These are phyloP conservation scores for Drosophila maculinotata DNA, from an alignment of 2,888 invertebrate genomes.

Conservation along the genomic window DNA sequence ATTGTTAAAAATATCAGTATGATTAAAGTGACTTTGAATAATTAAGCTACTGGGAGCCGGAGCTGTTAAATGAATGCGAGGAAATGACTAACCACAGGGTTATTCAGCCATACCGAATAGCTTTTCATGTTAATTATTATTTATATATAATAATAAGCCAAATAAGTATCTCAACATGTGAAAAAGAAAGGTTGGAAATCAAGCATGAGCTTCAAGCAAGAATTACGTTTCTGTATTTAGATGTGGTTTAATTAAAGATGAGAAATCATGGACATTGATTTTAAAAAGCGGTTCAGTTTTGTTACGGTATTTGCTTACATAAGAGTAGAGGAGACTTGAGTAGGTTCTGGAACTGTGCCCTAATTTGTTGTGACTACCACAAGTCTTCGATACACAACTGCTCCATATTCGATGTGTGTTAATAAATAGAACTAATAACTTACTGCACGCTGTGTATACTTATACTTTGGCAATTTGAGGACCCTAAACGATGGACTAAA, in stretches of 20 bases:
- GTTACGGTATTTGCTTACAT: neutral
- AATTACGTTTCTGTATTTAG: too few relatives aligned
- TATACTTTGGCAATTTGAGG: constrained; percentile 50
- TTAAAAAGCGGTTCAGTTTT: too few relatives aligned
- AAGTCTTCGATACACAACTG: constrained; percentile 9
- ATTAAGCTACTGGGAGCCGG: constrained; percentile 65
- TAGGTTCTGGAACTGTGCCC: constrained; percentile 24
- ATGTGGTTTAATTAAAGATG: too few relatives aligned
- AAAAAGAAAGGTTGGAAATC: too few relatives aligned
- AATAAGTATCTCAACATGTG: constrained; percentile 1
- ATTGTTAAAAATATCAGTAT: constrained; percentile 76
- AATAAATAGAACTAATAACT: constrained; percentile 46
- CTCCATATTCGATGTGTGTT: constrained; percentile 16
- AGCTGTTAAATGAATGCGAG: constrained; percentile 23
- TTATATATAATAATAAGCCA: constrained; percentile 5
- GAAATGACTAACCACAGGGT: constrained; percentile 11
- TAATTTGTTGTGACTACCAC: constrained; percentile 10
- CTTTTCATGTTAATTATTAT: constrained; percentile 20
- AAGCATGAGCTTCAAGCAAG: too few relatives aligned
- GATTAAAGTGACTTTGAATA: constrained; percentile 78
- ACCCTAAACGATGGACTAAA: constrained; percentile 45
- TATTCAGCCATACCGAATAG: constrained; percentile 24
- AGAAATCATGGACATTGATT: too few relatives aligned
- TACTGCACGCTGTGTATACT: constrained; percentile 24
- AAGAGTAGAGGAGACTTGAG: neutral